These are phyloP conservation scores for Cottus gobio DNA, from an alignment of 2,113 vertebrate genomes.

Conservation along the genomic window DNA sequence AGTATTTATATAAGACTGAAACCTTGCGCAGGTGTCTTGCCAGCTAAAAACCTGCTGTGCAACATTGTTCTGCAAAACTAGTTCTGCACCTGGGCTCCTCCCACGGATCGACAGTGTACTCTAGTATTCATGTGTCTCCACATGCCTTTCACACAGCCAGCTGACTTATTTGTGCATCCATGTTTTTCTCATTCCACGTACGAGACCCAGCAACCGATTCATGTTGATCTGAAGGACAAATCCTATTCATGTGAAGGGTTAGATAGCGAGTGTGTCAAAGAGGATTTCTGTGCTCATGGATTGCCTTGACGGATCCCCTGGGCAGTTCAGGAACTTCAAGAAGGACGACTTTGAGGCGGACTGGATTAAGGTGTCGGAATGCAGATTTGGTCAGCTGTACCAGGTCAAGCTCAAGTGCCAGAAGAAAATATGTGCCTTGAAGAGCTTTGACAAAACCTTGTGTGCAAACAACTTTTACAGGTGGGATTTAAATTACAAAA, in stretches of 20 bases:
- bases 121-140: conserved; percentile 12
- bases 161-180: not conserved
- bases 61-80: conserved; percentile 73
- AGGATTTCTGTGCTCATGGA: conserved; percentile 56
- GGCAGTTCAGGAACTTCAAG: conserved; percentile 77
- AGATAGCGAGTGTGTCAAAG: conserved; percentile 27
- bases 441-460: conserved; percentile 76
- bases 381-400: conserved; percentile 86
- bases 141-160: conserved; percentile 20
- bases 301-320: conserved; percentile 20
- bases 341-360: conserved; percentile 87
- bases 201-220: conserved; percentile 9
- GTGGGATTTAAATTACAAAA: conserved; percentile 53
- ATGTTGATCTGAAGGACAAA: conserved; percentile 49
- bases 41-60: conserved; percentile 67
- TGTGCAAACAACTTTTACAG: conserved; percentile 77
- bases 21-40: not conserved
- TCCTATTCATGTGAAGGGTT: conserved; percentile 51
- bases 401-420: conserved; percentile 85
- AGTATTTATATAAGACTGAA: not conserved
- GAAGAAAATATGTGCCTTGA: conserved; percentile 83
- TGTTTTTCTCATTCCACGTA: not conserved
- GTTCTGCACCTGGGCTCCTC: conserved; percentile 54
- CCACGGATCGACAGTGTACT: conserved; percentile 22
- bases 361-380: conserved; percentile 84